Evolutionary conservation across 1,140 invertebrate species (phyloP).

Genomic region (Manduca sexta): DNA sequence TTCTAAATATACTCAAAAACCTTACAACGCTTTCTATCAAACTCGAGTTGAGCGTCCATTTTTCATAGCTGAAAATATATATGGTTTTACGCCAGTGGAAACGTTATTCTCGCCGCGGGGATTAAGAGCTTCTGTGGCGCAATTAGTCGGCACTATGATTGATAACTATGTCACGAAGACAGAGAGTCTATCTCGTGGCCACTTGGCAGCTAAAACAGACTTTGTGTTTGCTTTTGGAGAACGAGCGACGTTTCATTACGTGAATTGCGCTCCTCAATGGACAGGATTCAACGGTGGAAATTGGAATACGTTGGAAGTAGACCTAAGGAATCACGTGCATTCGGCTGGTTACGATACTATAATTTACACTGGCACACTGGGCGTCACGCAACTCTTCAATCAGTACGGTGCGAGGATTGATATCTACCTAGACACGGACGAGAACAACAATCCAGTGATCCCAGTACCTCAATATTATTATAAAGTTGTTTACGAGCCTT

Average conservation of each 20-base stretch:
- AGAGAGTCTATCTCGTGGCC: slow-evolving; percentile 75
- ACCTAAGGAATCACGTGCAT: slow-evolving; percentile 55
- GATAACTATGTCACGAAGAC: slow-evolving; percentile 35
- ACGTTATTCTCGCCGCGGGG: slow-evolving; percentile 40
- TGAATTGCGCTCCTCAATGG: slow-evolving; percentile 80
- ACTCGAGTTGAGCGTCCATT: slow-evolving; percentile 46
- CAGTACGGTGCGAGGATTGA: slow-evolving; percentile 45
- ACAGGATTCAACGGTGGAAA: slow-evolving; percentile 78
- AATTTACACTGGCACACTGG: slow-evolving; percentile 72
- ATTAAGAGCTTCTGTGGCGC: slow-evolving; percentile 38
- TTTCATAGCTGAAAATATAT: slow-evolving; percentile 42
- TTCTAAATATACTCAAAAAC: slow-evolving; percentile 55
- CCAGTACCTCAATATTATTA: slow-evolving; percentile 70
- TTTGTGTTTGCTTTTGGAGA: slow-evolving; percentile 77
- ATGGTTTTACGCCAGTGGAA: slow-evolving; percentile 34
- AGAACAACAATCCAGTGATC: slow-evolving; percentile 53
- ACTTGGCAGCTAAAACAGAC: slow-evolving; percentile 80
- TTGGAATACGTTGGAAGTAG: slow-evolving; percentile 74
- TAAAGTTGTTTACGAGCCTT: slow-evolving; percentile 70
- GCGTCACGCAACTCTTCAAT: slow-evolving; percentile 61
- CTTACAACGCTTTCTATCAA: slow-evolving; percentile 55
- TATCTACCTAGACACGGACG: slow-evolving; percentile 62
- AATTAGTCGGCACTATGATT: slow-evolving; percentile 35
- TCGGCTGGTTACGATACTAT: slow-evolving; percentile 46
- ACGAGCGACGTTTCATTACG: slow-evolving; percentile 78